These are phyloP conservation scores for Hucho hucho DNA, from an alignment of 2,113 vertebrate genomes.

Conservation along the genomic window DNA sequence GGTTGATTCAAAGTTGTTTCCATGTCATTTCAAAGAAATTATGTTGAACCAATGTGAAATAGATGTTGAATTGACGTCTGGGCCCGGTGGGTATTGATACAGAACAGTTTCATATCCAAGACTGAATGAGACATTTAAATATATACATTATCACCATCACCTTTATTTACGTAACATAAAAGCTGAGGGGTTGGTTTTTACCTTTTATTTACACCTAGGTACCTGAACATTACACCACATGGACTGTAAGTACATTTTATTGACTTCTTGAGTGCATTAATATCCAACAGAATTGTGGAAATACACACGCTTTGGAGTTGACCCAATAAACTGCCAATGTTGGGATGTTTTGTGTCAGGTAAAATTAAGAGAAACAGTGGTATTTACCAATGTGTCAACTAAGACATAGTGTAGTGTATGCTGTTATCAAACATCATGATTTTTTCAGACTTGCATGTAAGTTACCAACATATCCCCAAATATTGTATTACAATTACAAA, in stretches of 20 bases:
- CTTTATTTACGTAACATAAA: background rate
- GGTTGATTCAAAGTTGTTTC: no score
- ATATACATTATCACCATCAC: background rate
- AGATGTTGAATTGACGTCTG: no score
- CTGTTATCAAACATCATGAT: background rate
- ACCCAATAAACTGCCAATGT: conserved; percentile 38
- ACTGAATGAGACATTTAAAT: background rate
- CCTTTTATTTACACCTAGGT: no score
- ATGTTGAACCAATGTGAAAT: no score
- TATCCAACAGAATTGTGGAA: background rate
- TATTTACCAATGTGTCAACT: conserved; percentile 34
- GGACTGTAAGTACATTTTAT: background rate
- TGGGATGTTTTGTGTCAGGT: conserved; percentile 33
- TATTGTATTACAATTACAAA: background rate
- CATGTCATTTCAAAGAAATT: no score
- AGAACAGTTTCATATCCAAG: background rate
- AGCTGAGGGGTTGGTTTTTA: no score
- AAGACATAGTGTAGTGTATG: conserved; percentile 15
- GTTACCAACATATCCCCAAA: background rate
- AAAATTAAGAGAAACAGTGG: conserved; percentile 44
- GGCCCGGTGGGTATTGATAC: background rate
- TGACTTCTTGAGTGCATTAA: background rate
- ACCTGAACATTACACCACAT: background rate
- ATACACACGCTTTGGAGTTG: background rate
- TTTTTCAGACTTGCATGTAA: background rate